Evolutionary conservation across 2,113 vertebrate species (phyloP).

Genomic region (Xyrauchen texanus): DNA sequence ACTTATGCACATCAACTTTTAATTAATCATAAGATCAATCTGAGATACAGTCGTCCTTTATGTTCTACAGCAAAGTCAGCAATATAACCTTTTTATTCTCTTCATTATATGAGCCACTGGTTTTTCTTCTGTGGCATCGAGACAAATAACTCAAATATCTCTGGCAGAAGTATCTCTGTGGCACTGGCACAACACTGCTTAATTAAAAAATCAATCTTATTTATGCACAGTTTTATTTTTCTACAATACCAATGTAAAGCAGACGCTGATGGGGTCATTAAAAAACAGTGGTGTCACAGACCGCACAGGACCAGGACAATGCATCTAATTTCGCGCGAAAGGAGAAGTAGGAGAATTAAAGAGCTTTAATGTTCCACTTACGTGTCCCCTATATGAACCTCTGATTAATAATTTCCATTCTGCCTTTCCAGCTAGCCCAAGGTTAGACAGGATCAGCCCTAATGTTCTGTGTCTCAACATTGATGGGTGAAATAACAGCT

Average conservation of each 20-base stretch:
- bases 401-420: conserved; percentile 33
- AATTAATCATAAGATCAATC: conserved; percentile 29
- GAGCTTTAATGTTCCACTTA: conserved; percentile 9
- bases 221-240: conserved; percentile 5
- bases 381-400: not conserved
- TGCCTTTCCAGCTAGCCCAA: conserved; percentile 14
- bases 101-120: conserved; percentile 6
- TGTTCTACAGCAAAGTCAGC: conserved; percentile 11
- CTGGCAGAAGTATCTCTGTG: not conserved
- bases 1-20: conserved; percentile 1
- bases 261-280: conserved; percentile 39
- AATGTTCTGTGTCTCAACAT: conserved; percentile 39
- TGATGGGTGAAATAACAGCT: conserved; percentile 57
- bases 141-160: conserved; percentile 61
- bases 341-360: too few relatives aligned
- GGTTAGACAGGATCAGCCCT: conserved; percentile 29
- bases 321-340: too few relatives aligned
- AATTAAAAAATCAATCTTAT: conserved; percentile 53
- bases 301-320: not conserved
- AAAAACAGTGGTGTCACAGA: conserved; percentile 6
- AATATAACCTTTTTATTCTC: conserved; percentile 19
- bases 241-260: conserved; percentile 4
- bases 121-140: conserved; percentile 49
- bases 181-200: conserved; percentile 2
- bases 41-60: conserved; percentile 22